Evolutionary conservation across 2,888 invertebrate species (phyloP).

Genomic region (Camponotus fellah): DNA sequence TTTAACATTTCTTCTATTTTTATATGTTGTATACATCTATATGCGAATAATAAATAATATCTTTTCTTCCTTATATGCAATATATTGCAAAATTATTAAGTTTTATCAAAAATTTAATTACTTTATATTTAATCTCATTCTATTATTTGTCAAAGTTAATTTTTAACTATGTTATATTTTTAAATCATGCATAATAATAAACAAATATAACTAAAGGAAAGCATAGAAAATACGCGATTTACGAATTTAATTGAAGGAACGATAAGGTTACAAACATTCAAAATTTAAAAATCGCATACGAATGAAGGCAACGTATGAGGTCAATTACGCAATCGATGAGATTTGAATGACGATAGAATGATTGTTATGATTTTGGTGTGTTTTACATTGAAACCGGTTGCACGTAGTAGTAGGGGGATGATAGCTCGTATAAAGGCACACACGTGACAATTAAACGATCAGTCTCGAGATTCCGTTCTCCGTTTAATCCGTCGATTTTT

Average conservation of each 20-base stretch:
- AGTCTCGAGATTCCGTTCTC: constrained; percentile 81
- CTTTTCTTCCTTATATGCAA: not conserved
- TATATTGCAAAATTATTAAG: not conserved
- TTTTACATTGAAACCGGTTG: constrained; percentile 32
- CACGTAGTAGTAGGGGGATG: constrained; percentile 47
- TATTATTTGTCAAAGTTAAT: not conserved
- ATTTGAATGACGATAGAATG: not conserved
- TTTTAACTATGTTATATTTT: not conserved
- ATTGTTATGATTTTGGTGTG: constrained; percentile 63
- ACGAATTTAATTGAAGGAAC: not conserved
- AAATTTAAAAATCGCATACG: constrained; percentile 17
- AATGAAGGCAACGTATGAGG: not conserved
- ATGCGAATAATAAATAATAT: not conserved
- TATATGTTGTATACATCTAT: not conserved
- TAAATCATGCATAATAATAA: not conserved
- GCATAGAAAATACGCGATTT: not conserved
- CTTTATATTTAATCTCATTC: not conserved
- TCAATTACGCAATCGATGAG: constrained; percentile 6
- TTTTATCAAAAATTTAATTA: not conserved
- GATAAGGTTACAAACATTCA: not conserved
- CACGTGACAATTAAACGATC: constrained; percentile 83
- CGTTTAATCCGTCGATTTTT: constrained; percentile 71
- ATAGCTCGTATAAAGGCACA: constrained; percentile 81
- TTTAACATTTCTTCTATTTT: not conserved
- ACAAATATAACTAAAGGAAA: not conserved